phyloP scores from a whole-genome alignment of 92 coral and sea anemone genomes.

The Scolanthus callimorphus region DNA sequence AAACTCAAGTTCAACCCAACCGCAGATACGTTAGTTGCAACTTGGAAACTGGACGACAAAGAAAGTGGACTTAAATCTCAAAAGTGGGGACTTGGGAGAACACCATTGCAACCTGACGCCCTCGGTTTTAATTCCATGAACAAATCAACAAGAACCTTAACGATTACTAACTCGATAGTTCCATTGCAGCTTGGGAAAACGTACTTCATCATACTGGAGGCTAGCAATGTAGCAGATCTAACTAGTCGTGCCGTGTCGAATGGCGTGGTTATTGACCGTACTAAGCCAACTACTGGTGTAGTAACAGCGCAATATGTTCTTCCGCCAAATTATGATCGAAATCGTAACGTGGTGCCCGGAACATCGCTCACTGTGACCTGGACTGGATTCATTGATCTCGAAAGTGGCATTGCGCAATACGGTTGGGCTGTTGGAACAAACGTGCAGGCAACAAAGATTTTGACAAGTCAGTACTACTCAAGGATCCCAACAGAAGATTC shows the following conservation, averaged over 20 bases:
- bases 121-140: conserved; percentile 39
- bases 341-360: conserved; percentile 57
- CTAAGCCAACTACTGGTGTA: conserved; percentile 69
- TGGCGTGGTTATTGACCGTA: conserved; percentile 80
- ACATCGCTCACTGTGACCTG: conserved; percentile 76
- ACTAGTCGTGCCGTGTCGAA: conserved; percentile 60
- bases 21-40: conserved; percentile 36
- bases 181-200: conserved; percentile 64
- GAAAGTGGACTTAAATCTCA: conserved; percentile 67
- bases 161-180: conserved; percentile 22
- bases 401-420: conserved; percentile 74
- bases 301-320: conserved; percentile 67
- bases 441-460: conserved; percentile 6
- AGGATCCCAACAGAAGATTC: conserved; percentile 47
- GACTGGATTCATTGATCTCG: conserved; percentile 82
- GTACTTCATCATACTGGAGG: conserved; percentile 64
- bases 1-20: conserved; percentile 47
- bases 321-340: conserved; percentile 74
- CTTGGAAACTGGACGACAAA: conserved; percentile 58
- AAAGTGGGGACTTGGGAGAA: conserved; percentile 77
- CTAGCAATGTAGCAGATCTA: conserved; percentile 62
- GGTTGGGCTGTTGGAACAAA: conserved; percentile 80
- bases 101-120: conserved; percentile 55
- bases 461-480: conserved; percentile 36
- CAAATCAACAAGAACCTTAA: conserved; percentile 6